Evolutionary conservation across 1,140 invertebrate species (phyloP).

Genomic region (Gryon sp.): DNA sequence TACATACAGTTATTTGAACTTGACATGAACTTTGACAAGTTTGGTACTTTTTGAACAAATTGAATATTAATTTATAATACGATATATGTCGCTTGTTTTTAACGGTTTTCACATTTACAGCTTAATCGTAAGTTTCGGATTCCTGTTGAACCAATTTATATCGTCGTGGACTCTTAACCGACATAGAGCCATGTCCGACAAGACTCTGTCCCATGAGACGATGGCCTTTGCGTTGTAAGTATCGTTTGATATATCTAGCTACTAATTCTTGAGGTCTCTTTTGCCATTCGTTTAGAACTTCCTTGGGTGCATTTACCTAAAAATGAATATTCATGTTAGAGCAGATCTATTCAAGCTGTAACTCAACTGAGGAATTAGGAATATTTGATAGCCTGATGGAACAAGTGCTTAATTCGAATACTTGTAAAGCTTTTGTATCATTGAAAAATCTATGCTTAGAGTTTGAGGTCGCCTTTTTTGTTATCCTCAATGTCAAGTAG

Average conservation of each 20-base stretch:
- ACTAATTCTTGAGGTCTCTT: conserved; percentile 93
- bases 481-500: too few species aligned
- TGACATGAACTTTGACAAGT: conserved; percentile 49
- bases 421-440: too few species aligned
- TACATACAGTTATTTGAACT: conserved; percentile 36
- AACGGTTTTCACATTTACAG: conserved; percentile 19
- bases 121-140: conserved; percentile 92
- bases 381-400: too few species aligned
- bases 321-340: conserved; percentile 11
- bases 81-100: conserved; percentile 43
- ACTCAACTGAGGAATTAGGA: too few species aligned
- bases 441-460: too few species aligned
- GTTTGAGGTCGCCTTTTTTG: too few species aligned
- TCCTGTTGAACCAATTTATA: conserved; percentile 94
- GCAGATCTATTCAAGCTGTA: neutral
- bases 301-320: conserved; percentile 91
- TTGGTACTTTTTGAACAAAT: conserved; percentile 42
- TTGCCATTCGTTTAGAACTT: conserved; percentile 95
- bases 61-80: conserved; percentile 47
- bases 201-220: conserved; percentile 82
- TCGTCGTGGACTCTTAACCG: conserved; percentile 89
- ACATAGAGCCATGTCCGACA: conserved; percentile 88
- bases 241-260: conserved; percentile 91
- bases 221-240: conserved; percentile 87
- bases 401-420: too few species aligned